Percentiles rank a stretch among this genome's conserved stretches.
Evolutionary conservation across 2,113 vertebrate species (phyloP).

Genomic region (Phocoena phocoena): DNA sequence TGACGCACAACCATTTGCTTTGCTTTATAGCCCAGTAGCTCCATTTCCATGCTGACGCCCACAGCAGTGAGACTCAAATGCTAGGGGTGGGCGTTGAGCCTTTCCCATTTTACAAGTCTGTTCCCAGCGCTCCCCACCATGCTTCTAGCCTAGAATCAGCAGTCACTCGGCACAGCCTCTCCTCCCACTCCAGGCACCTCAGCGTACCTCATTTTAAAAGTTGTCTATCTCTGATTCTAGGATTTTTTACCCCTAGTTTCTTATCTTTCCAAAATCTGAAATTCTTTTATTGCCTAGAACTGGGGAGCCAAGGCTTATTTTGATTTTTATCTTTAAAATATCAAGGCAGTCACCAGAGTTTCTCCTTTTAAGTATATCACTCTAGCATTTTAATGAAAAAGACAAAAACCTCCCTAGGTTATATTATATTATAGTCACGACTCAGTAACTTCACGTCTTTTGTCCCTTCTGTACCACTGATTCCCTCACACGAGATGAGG

Average conservation of each 20-base stretch:
- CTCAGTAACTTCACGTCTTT: slow-evolving; percentile 8
- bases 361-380: slow-evolving; percentile 40
- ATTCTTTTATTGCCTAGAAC: slow-evolving; percentile 28
- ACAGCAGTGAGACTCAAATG: not conserved
- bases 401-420: not conserved
- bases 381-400: slow-evolving; percentile 51
- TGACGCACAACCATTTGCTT: not conserved
- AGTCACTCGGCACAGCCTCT: not conserved
- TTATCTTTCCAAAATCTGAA: slow-evolving; percentile 37
- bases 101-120: slow-evolving; percentile 17
- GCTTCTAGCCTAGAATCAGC: not conserved
- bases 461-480: slow-evolving; percentile 4
- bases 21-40: not conserved
- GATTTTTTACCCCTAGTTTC: not conserved
- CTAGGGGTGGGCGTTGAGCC: slow-evolving; percentile 1
- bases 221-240: slow-evolving; percentile 8
- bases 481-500: slow-evolving; percentile 30
- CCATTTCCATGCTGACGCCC: not conserved
- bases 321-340: slow-evolving; percentile 50
- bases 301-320: slow-evolving; percentile 40
- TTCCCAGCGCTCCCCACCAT: not conserved
- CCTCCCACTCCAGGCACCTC: not conserved
- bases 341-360: slow-evolving; percentile 26
- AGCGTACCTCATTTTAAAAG: slow-evolving; percentile 63
- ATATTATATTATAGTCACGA: slow-evolving; percentile 22